Evolutionary conservation across 2,888 invertebrate species (phyloP).

Genomic region (Norana najaformis): DNA sequence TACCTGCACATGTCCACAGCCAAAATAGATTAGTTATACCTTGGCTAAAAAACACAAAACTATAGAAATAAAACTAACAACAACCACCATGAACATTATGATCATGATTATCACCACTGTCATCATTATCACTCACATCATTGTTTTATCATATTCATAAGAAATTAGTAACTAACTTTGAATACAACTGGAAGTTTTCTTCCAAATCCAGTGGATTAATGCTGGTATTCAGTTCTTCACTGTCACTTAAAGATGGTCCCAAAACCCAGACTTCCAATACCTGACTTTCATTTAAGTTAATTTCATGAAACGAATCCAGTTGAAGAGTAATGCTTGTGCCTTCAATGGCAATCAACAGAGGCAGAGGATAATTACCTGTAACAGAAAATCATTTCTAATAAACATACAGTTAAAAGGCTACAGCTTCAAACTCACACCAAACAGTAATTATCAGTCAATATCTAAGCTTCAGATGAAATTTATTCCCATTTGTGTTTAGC

Average conservation of each 20-base stretch:
- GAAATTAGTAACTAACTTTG: background rate
- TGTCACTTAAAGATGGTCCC: conserved; percentile 9
- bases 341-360: background rate
- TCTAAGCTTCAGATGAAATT: background rate
- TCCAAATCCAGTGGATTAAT: conserved; percentile 20
- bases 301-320: background rate
- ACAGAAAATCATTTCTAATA: background rate
- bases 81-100: too few relatives aligned
- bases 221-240: background rate
- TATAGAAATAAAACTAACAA: too few relatives aligned
- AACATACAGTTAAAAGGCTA: background rate
- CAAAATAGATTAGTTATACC: too few relatives aligned
- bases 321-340: background rate
- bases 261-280: conserved; percentile 14
- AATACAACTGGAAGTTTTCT: background rate
- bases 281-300: conserved; percentile 6
- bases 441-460: background rate
- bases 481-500: background rate
- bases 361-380: conserved; percentile 15
- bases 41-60: too few relatives aligned
- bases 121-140: background rate
- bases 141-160: background rate
- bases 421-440: too few relatives aligned
- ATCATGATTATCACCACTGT: too few relatives aligned
- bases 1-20: too few relatives aligned